Percentiles rank a stretch among this genome's conserved stretches.
Evolutionary conservation across 2,797 vertebrate species (phyloP).

Genomic region (Urosaurus nigricauda): DNA sequence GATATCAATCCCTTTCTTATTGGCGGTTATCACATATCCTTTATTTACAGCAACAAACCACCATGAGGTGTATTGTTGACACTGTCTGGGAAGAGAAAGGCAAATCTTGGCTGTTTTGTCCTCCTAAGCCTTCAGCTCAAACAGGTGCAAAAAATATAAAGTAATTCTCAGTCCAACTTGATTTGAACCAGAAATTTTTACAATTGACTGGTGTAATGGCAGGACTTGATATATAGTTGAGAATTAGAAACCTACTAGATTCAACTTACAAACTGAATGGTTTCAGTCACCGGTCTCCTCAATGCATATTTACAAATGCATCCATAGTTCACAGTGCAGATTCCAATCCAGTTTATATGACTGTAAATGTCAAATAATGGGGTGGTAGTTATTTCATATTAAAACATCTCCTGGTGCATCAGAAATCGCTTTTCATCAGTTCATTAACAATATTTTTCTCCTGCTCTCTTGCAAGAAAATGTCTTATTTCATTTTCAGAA

Average conservation of each 20-base stretch:
- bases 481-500: neutral
- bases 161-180: neutral
- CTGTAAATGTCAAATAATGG: neutral
- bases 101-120: neutral
- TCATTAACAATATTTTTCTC: constrained; percentile 1
- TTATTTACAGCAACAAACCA: neutral
- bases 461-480: neutral
- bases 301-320: neutral
- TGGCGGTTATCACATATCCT: neutral
- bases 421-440: neutral
- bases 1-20: neutral
- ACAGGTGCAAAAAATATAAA: constrained; percentile 1
- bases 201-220: neutral
- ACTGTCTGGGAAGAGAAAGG: neutral
- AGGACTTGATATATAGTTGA: neutral
- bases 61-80: neutral
- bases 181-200: neutral
- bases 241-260: neutral
- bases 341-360: neutral
- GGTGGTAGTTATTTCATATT: neutral
- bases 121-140: neutral
- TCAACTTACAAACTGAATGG: neutral
- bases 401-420: neutral
- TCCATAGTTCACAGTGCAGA: neutral
- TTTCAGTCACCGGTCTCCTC: neutral